phyloP scores from a whole-genome alignment of 2,113 vertebrate genomes.

The Varanus komodoensis region DNA sequence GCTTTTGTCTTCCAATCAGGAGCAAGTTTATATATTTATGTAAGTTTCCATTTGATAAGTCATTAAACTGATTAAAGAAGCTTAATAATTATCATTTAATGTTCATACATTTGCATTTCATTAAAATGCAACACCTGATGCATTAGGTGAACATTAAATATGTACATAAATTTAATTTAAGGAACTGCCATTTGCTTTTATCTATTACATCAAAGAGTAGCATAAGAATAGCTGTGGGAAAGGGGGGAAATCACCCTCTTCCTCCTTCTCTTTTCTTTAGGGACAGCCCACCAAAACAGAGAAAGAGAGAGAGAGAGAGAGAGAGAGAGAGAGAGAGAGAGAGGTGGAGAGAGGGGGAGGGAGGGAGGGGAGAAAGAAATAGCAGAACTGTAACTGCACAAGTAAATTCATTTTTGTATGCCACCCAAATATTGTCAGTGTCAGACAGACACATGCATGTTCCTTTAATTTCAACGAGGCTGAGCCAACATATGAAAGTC shows the following conservation, averaged over 20 bases:
- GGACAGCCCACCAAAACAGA: conserved; percentile 5
- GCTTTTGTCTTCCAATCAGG: not conserved
- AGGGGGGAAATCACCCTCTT: not conserved
- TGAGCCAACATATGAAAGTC: not conserved
- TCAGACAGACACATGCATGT: conserved; percentile 39
- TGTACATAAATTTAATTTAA: conserved; percentile 55
- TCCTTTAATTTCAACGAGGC: conserved; percentile 66
- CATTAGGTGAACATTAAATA: conserved; percentile 58
- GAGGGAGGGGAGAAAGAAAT: not conserved
- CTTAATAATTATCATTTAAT: conserved; percentile 41
- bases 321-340: too few relatives aligned
- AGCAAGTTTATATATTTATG: not conserved
- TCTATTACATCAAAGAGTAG: conserved; percentile 58
- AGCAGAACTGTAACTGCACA: conserved; percentile 47
- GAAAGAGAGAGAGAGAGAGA: too few relatives aligned
- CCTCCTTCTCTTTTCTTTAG: conserved; percentile 48
- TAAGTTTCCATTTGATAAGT: conserved; percentile 11
- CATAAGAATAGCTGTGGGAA: conserved; percentile 32
- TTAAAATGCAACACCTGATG: conserved; percentile 47
- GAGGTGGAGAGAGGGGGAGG: too few relatives aligned
- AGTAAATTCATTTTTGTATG: conserved; percentile 61
- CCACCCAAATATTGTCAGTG: conserved; percentile 29
- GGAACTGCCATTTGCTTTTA: conserved; percentile 63
- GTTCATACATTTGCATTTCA: conserved; percentile 25
- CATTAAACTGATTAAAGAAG: conserved; percentile 32